These are phyloP conservation scores for Tetramorium simillimum DNA, from an alignment of 1,140 invertebrate species.

Conservation along the genomic window DNA sequence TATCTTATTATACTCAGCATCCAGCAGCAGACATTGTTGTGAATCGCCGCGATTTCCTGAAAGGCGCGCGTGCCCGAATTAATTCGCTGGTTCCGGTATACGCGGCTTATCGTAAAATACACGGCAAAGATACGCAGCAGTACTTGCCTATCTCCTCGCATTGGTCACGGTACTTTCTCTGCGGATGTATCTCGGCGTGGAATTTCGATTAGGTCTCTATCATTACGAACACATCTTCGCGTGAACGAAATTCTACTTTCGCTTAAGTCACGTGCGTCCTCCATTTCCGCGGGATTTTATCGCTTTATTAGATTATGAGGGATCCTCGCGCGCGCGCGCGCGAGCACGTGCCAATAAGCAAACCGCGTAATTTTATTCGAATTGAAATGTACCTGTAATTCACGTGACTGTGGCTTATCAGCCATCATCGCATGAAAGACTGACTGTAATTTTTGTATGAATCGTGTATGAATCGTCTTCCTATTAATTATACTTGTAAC, in stretches of 20 bases:
- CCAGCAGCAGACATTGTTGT: neutral
- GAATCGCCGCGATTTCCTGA: conserved; percentile 17
- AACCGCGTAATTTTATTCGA: neutral
- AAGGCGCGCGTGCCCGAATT: conserved; percentile 14
- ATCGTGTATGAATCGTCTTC: neutral
- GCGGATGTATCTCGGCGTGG: conserved; percentile 40
- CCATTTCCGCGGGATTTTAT: conserved; percentile 36
- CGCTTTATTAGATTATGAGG: neutral
- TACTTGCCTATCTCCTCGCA: neutral
- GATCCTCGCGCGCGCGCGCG: neutral
- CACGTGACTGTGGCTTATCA: neutral
- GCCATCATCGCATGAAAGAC: neutral
- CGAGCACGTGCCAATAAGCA: neutral
- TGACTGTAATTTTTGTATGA: neutral
- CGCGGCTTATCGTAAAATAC: neutral
- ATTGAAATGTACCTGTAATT: neutral
- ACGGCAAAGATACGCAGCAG: conserved; percentile 1
- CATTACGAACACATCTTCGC: conserved; percentile 40
- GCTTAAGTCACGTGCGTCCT: conserved; percentile 45
- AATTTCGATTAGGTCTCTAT: conserved; percentile 57
- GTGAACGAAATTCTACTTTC: conserved; percentile 53
- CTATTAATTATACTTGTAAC: neutral
- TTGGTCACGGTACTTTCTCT: conserved; percentile 45
- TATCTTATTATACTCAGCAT: neutral
- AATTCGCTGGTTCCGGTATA: conserved; percentile 10